A percentile compares a stretch with the other conserved stretches of the same genome.
These are phyloP conservation scores for Napeogenes sylphis DNA, from an alignment of 2,888 invertebrate genomes.

Conservation along the genomic window DNA sequence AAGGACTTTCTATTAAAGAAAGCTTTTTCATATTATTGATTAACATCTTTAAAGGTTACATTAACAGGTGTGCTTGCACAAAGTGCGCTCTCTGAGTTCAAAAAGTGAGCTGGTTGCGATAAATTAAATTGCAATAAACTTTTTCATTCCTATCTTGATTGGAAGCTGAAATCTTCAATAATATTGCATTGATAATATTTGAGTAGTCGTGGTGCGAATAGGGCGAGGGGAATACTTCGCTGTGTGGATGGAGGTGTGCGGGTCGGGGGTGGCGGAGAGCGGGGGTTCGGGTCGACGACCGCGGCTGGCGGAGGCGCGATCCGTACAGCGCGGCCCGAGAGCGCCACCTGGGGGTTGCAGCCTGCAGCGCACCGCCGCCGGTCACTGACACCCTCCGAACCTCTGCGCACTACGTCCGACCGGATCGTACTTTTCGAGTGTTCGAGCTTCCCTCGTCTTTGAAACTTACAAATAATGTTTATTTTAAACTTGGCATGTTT, in stretches of 20 bases:
- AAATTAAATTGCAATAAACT: background rate
- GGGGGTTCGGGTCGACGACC: slow-evolving; percentile 38
- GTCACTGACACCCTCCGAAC: slow-evolving; percentile 28
- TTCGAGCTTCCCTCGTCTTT: slow-evolving; percentile 8
- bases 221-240: slow-evolving; percentile 3
- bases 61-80: no score
- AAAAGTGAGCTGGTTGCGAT: background rate
- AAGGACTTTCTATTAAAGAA: no score
- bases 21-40: no score
- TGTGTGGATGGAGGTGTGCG: slow-evolving; percentile 14
- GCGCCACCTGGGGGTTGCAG: slow-evolving; percentile 31
- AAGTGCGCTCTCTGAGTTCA: no score
- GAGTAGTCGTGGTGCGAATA: slow-evolving; percentile 9
- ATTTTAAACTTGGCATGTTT: no score
- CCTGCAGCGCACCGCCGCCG: slow-evolving; percentile 24
- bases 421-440: slow-evolving; percentile 12
- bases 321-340: slow-evolving; percentile 29
- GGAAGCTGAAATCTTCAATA: background rate
- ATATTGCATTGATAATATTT: slow-evolving; percentile 8
- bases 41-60: no score
- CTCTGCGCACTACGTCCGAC: slow-evolving; percentile 9
- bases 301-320: slow-evolving; percentile 26
- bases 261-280: slow-evolving; percentile 16
- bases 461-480: background rate
- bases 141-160: background rate